phyloP scores from a whole-genome alignment of 92 coral and sea anemone genomes.

The Metridium senile region DNA sequence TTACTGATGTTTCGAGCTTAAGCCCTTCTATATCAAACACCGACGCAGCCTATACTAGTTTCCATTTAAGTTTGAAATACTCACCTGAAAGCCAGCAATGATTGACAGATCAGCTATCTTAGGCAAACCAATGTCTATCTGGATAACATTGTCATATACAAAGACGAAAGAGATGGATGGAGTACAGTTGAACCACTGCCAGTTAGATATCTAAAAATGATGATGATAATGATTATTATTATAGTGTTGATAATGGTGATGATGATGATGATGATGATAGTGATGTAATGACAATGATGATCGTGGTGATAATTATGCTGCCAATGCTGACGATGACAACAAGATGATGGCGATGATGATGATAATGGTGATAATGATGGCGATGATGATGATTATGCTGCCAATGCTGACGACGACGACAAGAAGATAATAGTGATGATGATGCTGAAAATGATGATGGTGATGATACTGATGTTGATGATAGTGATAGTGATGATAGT shows the following conservation, averaged over 20 bases:
- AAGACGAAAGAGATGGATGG: slow-evolving; percentile 60
- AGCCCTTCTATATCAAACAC: too few species aligned
- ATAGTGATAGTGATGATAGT: not conserved
- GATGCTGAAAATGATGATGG: too few species aligned
- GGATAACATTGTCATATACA: slow-evolving; percentile 68
- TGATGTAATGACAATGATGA: not conserved
- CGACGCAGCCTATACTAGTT: too few species aligned
- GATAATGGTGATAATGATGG: not conserved
- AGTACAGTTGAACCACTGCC: slow-evolving; percentile 78
- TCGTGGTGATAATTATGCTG: not conserved
- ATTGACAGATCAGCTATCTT: slow-evolving; percentile 62
- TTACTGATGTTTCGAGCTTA: too few species aligned
- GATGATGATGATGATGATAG: not conserved
- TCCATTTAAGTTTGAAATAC: too few species aligned
- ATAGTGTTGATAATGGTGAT: not conserved
- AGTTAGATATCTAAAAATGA: slow-evolving; percentile 55
- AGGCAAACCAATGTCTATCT: slow-evolving; percentile 45
- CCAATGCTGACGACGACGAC: not conserved
- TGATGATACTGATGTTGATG: too few species aligned
- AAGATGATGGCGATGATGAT: not conserved
- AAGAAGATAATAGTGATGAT: too few species aligned
- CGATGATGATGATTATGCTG: not conserved
- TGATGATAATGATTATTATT: not conserved
- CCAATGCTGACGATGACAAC: not conserved
- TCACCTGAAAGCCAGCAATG: slow-evolving; percentile 81